phyloP scores from a whole-genome alignment of 2,888 invertebrate genomes.

The Tholera decimalis region DNA sequence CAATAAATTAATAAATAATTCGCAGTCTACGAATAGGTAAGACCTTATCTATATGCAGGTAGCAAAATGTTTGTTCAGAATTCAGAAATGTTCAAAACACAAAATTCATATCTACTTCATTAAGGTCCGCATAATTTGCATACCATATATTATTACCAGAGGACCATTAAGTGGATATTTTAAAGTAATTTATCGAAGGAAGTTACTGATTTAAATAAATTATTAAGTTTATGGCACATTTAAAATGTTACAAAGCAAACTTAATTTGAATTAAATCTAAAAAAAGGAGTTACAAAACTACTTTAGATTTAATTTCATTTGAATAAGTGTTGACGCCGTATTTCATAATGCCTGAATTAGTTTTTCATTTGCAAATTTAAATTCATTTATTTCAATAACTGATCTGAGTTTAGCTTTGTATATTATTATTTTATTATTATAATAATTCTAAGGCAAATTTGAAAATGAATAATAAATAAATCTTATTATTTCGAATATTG shows the following conservation, averaged over 20 bases:
- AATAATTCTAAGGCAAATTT: neutral
- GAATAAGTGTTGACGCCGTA: neutral
- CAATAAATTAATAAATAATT: constrained; percentile 62
- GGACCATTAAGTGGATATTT: neutral
- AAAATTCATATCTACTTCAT: neutral
- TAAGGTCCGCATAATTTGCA: neutral
- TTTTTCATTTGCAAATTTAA: neutral
- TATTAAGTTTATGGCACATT: constrained; percentile 16
- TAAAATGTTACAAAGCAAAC: constrained; percentile 8
- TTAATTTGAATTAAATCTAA: constrained; percentile 28
- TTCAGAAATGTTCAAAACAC: neutral
- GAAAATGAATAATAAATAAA: constrained; percentile 1
- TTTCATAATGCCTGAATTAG: neutral
- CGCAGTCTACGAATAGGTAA: constrained; percentile 25
- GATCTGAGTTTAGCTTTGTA: no score
- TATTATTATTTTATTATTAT: no score
- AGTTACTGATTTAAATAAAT: constrained; percentile 30
- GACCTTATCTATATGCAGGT: constrained; percentile 20
- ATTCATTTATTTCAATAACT: neutral
- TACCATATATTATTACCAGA: neutral
- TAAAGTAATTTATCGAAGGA: neutral
- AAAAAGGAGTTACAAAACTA: neutral
- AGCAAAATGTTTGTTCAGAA: neutral
- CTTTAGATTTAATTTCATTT: neutral
- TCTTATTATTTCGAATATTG: neutral